phyloP scores from a whole-genome alignment of 2,113 vertebrate species.

The Galemys pyrenaicus region DNA sequence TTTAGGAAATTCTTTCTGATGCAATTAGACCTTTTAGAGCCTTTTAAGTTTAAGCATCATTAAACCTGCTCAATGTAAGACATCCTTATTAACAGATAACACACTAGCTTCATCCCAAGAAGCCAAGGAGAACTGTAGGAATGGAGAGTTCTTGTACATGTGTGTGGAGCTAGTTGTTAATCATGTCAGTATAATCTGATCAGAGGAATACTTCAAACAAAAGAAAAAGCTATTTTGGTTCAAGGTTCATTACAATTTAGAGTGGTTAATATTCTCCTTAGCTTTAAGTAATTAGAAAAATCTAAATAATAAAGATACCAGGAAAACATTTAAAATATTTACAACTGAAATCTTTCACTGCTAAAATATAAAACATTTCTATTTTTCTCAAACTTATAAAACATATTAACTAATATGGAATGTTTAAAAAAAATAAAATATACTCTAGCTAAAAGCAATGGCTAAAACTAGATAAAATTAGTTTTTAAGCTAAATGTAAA shows the following conservation, averaged over 20 bases:
- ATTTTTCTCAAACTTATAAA: background rate
- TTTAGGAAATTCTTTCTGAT: background rate
- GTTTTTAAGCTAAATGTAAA: slow-evolving; percentile 10
- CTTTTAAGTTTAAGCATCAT: background rate
- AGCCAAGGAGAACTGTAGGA: background rate
- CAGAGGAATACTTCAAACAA: background rate
- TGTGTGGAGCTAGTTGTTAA: background rate
- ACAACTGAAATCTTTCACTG: background rate
- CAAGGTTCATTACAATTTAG: slow-evolving; percentile 40
- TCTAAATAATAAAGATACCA: slow-evolving; percentile 1
- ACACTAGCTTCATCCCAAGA: background rate
- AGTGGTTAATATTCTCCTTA: slow-evolving; percentile 37
- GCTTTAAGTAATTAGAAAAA: slow-evolving; percentile 19
- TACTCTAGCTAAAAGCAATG: background rate
- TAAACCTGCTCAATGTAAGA: background rate
- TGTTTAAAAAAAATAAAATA: background rate
- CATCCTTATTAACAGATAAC: background rate
- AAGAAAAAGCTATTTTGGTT: background rate
- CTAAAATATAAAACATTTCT: slow-evolving; percentile 9
- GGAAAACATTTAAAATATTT: background rate
- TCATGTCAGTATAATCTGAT: background rate
- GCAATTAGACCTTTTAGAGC: background rate
- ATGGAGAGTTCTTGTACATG: background rate
- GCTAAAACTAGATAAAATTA: background rate
- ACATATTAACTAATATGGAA: background rate